These are phyloP conservation scores for Parambassis ranga DNA, from an alignment of 2,797 vertebrate species.

Conservation along the genomic window DNA sequence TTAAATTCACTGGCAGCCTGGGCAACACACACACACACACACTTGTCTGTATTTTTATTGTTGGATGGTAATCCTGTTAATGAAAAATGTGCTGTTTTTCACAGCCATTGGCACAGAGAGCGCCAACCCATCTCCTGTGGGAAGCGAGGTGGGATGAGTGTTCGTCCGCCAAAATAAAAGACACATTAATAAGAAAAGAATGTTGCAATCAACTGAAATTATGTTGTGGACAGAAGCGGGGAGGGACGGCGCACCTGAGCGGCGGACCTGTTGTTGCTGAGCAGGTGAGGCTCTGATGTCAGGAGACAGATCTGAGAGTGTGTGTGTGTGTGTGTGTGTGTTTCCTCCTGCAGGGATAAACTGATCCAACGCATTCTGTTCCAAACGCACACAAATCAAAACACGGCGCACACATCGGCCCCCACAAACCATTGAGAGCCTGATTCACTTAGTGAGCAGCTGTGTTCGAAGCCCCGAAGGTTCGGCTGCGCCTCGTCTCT, in stretches of 20 bases:
- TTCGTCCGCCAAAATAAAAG: conserved; percentile 57
- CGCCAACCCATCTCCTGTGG: conserved; percentile 48
- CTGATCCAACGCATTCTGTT: neutral
- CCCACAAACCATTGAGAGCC: neutral
- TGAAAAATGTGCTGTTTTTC: conserved; percentile 76
- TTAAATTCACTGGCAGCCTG: conserved; percentile 76
- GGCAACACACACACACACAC: conserved; percentile 36
- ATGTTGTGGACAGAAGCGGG: conserved; percentile 19
- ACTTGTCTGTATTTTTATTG: conserved; percentile 72
- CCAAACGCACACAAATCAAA: neutral
- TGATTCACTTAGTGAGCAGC: neutral
- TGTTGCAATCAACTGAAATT: conserved; percentile 58
- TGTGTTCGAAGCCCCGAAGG: neutral
- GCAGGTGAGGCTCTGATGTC: conserved; percentile 37
- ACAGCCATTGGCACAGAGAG: conserved; percentile 62
- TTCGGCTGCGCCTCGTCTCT: too few species aligned
- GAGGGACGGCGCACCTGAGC: conserved; percentile 4
- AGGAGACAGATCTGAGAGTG: conserved; percentile 9
- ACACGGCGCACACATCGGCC: neutral
- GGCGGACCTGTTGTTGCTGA: conserved; percentile 24
- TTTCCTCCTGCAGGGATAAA: conserved; percentile 10
- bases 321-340: conserved; percentile 16
- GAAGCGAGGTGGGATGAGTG: conserved; percentile 47
- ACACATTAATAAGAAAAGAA: conserved; percentile 55
- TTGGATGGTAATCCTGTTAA: conserved; percentile 76